Conservation (phyloP, 2,888 invertebrate species). For the Heliconius charithonia region DNA sequence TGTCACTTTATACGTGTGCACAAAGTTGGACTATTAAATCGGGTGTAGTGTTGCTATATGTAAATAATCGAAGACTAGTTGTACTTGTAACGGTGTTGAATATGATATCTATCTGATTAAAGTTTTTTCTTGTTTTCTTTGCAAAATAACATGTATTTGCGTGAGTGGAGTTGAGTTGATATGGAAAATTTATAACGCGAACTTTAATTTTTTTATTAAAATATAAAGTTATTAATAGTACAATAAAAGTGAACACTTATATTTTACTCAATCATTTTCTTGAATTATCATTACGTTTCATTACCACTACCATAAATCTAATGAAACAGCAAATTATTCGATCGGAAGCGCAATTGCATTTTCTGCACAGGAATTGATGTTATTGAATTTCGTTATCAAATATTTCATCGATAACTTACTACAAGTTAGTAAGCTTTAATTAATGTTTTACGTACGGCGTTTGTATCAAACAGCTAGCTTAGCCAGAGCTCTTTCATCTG, state of each 20-base stretch:
- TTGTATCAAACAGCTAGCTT: not conserved
- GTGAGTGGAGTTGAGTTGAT: not conserved
- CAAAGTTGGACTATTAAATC: constrained; percentile 12
- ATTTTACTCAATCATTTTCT: not conserved
- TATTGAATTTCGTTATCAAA: constrained; percentile 34
- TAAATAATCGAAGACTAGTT: constrained; percentile 11
- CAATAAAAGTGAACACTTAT: not conserved
- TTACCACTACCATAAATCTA: constrained; percentile 37
- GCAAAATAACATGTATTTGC: not conserved
- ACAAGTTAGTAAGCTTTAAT: not conserved
- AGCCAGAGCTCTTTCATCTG: no score
- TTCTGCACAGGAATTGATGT: constrained; percentile 19
- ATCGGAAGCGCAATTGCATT: constrained; percentile 41
- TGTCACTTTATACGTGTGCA: not conserved
- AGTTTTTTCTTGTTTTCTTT: not conserved
- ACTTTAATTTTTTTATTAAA: no score
- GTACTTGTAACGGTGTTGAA: not conserved
- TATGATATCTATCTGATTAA: constrained; percentile 2
- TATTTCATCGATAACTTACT: constrained; percentile 32
- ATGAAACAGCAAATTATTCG: constrained; percentile 40
- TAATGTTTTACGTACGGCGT: not conserved
- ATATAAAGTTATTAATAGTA: no score
- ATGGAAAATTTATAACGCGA: not conserved
- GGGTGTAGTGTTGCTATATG: constrained; percentile 8
- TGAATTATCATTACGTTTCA: constrained; percentile 7